Base-by-base conservation (phyloP, 2,888 invertebrate genomes). In the Xestia sexstrigata region DNA sequence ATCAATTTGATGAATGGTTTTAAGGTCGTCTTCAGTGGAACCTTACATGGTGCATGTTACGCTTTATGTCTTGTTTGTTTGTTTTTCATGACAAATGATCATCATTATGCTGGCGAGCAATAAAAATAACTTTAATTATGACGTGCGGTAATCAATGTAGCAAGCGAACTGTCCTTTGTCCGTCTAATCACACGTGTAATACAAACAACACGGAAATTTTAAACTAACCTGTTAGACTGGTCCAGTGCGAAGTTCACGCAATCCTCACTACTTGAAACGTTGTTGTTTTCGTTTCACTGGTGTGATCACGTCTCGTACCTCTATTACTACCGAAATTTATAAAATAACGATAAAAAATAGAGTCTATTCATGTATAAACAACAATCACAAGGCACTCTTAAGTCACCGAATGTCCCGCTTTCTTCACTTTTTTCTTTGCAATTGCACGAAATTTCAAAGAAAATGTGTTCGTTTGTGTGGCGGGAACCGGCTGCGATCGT, bases 361-460 rank as follows among this genome's bases (percentile, higher is more conserved):
- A 93, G 91, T 92, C 87, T 91, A 84, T 90, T 85, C 87, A 83
- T 89, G 89, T 87, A 89, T 89, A 93, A 93, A 91, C 88, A 94
- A 93, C 84, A 93, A 94, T 93, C 96, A 96, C 96, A 95, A 92
- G 88, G 93, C 96, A 95, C 96, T 93, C 89, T 92, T 89, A 89
- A 91, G 93, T 94, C 95, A 96, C 95, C 92, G 88, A 93, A 91
- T 90, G 90, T 94, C 91, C 91, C 94, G 93, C 94, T 91, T 88
- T 84, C 87, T 91, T 93, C 95, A 95, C 96, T 95, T 94, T 92
- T 95, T 95, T 96, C 96, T 96, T 96, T 96, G 96, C 96, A 96
- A 94, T 95, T 95, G 84, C 94, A 88, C 94, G 95, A 96, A 96
- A 94, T 96, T 95, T 96, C 96, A 96, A 96, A 96, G 96, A 96